Evolutionary conservation across 2,888 invertebrate species (phyloP).

Genomic region (Pollenia labialis): DNA sequence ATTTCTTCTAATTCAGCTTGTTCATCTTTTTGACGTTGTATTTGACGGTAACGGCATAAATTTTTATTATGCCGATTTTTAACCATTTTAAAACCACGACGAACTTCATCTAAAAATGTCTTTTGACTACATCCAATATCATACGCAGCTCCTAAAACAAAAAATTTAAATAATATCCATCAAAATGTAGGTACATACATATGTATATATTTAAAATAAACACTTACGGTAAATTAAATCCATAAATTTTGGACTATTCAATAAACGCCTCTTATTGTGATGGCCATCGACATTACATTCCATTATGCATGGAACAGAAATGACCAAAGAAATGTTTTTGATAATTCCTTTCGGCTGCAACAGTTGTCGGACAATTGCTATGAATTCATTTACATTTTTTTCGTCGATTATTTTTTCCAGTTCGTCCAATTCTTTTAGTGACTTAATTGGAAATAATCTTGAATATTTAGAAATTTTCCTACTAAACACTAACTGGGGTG

Average conservation of each 20-base stretch:
- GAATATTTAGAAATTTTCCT: constrained; percentile 36
- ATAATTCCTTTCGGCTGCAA: constrained; percentile 58
- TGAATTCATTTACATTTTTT: constrained; percentile 46
- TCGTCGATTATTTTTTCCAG: constrained; percentile 48
- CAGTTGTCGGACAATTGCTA: constrained; percentile 25
- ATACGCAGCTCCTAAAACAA: constrained; percentile 37
- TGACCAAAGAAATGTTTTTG: constrained; percentile 49
- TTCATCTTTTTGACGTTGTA: constrained; percentile 3
- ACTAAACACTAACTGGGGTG: constrained; percentile 14
- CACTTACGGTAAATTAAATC: constrained; percentile 61
- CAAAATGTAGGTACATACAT: not conserved
- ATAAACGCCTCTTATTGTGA: constrained; percentile 47
- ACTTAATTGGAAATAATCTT: constrained; percentile 51
- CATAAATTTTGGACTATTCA: constrained; percentile 54
- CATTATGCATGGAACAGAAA: constrained; percentile 37
- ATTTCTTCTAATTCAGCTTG: not conserved
- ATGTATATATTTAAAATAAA: not conserved
- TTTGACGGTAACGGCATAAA: constrained; percentile 42
- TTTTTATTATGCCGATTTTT: constrained; percentile 63
- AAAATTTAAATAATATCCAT: not conserved
- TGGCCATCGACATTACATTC: constrained; percentile 61
- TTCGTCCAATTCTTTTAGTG: constrained; percentile 46
- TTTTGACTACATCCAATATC: constrained; percentile 44
- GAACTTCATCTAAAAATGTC: constrained; percentile 33
- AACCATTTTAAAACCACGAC: constrained; percentile 53